Base-by-base conservation (phyloP, 2,797 vertebrate genomes). In the Gymnopithys bicolor region DNA sequence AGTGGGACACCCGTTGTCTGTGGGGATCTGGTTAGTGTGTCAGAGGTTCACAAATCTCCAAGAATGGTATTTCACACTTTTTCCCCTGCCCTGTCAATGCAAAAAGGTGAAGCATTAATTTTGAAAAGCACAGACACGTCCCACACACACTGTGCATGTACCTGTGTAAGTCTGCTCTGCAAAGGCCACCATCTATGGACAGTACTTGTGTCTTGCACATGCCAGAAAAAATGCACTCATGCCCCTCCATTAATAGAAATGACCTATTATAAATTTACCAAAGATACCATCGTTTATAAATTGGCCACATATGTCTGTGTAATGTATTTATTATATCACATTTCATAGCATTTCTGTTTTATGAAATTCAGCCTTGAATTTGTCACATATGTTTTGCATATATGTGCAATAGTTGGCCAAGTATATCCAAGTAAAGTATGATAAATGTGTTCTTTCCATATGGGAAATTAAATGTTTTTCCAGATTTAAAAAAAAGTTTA, bases 321-420 rank as follows among this genome's bases (percentile, higher is more conserved):
- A 95, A 96, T 96, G 84, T 95, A 96, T 96, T 95, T 95, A 95
- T 95, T 97, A 93, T 93, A 95, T 96, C 77, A 91, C 96, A 86
- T 96, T 96, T 96, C 95, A 90, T 94, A 94, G 95, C 85, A 76
- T 94, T 94, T 94, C 89, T 93, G 79, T 86, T 95, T 94, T 95
- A 97, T 96, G 95, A 96, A 97, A 95, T 95, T 95, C 93, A 94
- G 94, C 69, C 93, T 90, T 84, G 89, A 95, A 82, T 87, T 94
- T 95, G 79, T 96, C 95, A 96, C 97, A 96, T 96, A 92, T 96
- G 97, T 96, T 96, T 94, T 94, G 95, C 93, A 94, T 96, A 96
- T 90, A 94, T 91, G 70, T 94, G 94, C 75, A 86, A 91, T 67
- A 92, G 82, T 90, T 7, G 14, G 96, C 96, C 91, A 94, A 95